Evolutionary conservation across 2,888 invertebrate species (phyloP).

Genomic region (Isoperla grammatica): DNA sequence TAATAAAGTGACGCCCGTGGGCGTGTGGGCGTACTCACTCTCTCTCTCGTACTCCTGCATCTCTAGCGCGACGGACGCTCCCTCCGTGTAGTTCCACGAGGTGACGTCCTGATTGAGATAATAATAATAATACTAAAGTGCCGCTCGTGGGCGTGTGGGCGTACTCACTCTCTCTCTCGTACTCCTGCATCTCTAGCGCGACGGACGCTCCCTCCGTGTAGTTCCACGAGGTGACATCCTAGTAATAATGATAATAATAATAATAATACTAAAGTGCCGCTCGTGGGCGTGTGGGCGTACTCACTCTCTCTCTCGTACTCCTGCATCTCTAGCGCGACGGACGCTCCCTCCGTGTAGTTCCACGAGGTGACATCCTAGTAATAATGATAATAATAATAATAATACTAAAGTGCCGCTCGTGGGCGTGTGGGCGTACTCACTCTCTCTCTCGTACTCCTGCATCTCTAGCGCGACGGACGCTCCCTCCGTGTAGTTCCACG

Average conservation of each 20-base stretch:
- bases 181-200: slow-evolving; percentile 83
- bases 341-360: slow-evolving; percentile 87
- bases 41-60: slow-evolving; percentile 91
- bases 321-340: slow-evolving; percentile 83
- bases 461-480: slow-evolving; percentile 89
- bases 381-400: too few species aligned
- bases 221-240: slow-evolving; percentile 85
- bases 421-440: too few species aligned
- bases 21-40: too few species aligned
- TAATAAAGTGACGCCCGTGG: too few species aligned
- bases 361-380: slow-evolving; percentile 86
- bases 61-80: slow-evolving; percentile 86
- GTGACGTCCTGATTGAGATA: slow-evolving; percentile 89
- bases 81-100: slow-evolving; percentile 83
- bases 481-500: slow-evolving; percentile 84
- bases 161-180: slow-evolving; percentile 82
- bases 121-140: too few species aligned
- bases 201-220: slow-evolving; percentile 91
- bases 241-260: too few species aligned
- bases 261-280: too few species aligned
- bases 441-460: slow-evolving; percentile 86
- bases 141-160: too few species aligned
- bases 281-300: too few species aligned
- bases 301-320: slow-evolving; percentile 88
- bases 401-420: too few species aligned